Base-by-base conservation (phyloP, 1,140 invertebrate species). In the Heliconius congener region DNA sequence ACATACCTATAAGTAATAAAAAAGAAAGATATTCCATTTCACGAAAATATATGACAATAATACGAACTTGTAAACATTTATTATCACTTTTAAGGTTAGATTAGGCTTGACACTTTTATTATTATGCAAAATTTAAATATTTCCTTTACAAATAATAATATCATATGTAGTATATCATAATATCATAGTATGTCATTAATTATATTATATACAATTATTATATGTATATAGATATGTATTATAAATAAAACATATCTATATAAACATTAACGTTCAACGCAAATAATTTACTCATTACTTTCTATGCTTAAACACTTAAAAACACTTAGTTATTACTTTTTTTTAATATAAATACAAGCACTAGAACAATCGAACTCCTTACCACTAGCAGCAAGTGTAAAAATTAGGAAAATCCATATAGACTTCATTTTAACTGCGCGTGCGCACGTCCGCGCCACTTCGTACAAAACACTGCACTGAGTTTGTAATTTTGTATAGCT, bases 401-500 rank as follows among this genome's bases (percentile, higher is more conserved):
- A 70, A 71, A 78, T 73, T 70, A 82, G 34, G 34, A 70, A 82
- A 82, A 82, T 80, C 81, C 81, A 82, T 23, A 80, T 39, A 42
- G 55, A 80, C 39, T 30, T 71, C 81, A 82, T 82, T 73, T 52
- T 81, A 60, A 80, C 76, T 75, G 81, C 81, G 78, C 81, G 73
- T 42, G 76, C 81, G 79, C 81, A 80, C 76, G 76, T 74, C 73
- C 18, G 50, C 46, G 27, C 27, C 39, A 27, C 55, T 46, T n/a
- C 42, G 16, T 77, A 50, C 5, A 57, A 72, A 37, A 71, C 55
- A 77, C 60, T 73, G 70, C 73, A 82, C 81, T 82, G 71, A 72
- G 1, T 57, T 23, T 9, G 55, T 52, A 46, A 46, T 46, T 46
- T 46, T 46, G 42, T 46, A 46, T 46, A 46, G 42, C 42, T 55